Conservation (phyloP, 2,797 vertebrate species). For the Periophthalmus magnuspinnatus region DNA sequence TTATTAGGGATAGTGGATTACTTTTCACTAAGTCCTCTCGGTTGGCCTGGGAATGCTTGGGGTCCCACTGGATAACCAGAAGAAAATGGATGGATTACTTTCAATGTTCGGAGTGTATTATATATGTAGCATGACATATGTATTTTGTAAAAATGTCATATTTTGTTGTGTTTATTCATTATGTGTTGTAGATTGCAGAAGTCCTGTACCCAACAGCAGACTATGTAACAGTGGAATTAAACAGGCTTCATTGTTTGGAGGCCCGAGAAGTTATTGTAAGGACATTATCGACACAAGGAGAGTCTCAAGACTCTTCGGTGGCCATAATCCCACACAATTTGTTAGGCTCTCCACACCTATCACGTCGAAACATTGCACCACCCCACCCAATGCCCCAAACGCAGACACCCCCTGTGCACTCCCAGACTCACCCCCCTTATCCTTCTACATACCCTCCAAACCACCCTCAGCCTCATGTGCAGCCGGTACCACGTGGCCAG, state of each 20-base stretch:
- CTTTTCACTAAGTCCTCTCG: no score
- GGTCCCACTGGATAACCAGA: no score
- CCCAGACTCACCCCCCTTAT: slow-evolving; percentile 74
- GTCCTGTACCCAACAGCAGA: slow-evolving; percentile 89
- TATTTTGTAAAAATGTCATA: neutral
- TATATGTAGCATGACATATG: neutral
- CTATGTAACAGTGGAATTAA: slow-evolving; percentile 83
- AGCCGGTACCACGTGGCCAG: slow-evolving; percentile 71
- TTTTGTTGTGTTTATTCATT: neutral
- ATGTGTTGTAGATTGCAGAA: slow-evolving; percentile 87
- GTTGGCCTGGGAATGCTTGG: no score
- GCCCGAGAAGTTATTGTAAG: slow-evolving; percentile 88
- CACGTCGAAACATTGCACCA: slow-evolving; percentile 70
- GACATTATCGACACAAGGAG: slow-evolving; percentile 92
- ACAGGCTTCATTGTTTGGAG: slow-evolving; percentile 86
- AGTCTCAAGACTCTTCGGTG: slow-evolving; percentile 87
- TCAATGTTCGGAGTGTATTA: neutral
- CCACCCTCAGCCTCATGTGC: slow-evolving; percentile 79
- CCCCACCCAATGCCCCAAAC: slow-evolving; percentile 55
- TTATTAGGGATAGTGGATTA: neutral
- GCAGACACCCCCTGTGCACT: slow-evolving; percentile 45
- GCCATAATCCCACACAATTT: slow-evolving; percentile 86
- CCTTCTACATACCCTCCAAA: slow-evolving; percentile 80
- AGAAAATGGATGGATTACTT: neutral
- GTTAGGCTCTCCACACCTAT: slow-evolving; percentile 84